These are phyloP conservation scores for Ctenodactylus gundi DNA, from an alignment of 2,113 vertebrate genomes.

Conservation along the genomic window DNA sequence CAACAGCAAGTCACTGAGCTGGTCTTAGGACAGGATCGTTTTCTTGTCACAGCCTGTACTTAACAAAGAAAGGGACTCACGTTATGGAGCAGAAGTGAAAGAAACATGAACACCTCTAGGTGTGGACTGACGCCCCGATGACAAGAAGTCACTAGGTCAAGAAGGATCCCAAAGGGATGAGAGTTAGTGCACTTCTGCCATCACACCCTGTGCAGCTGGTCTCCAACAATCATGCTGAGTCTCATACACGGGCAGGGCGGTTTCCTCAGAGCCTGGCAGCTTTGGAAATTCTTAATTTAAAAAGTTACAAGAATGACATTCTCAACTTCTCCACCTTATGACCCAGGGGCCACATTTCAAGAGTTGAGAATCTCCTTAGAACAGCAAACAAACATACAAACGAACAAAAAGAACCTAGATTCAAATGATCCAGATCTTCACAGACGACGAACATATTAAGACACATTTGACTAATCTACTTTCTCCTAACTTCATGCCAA, in stretches of 20 bases:
- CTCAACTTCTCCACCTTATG: background rate
- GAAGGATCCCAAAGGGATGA: background rate
- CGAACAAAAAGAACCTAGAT: background rate
- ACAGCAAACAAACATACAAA: background rate
- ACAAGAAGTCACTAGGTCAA: background rate
- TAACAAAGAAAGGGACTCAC: background rate
- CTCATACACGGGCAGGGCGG: background rate
- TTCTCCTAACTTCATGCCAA: constrained; percentile 24
- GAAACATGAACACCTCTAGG: rapidly evolving
- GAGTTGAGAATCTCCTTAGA: background rate
- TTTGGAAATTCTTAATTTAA: background rate
- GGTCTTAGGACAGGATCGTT: background rate
- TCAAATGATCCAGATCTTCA: background rate
- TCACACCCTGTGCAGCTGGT: background rate
- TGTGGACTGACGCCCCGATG: background rate
- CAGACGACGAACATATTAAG: background rate
- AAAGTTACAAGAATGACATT: background rate
- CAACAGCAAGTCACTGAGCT: background rate
- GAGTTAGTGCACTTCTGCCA: background rate
- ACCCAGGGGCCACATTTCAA: background rate
- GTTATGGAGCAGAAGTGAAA: too few species aligned
- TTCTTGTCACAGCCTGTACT: background rate
- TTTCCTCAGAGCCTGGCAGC: background rate
- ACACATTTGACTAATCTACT: background rate
- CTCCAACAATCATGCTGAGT: background rate